Base-by-base conservation (phyloP, 2,888 invertebrate genomes). In the Abrostola tripartita region DNA sequence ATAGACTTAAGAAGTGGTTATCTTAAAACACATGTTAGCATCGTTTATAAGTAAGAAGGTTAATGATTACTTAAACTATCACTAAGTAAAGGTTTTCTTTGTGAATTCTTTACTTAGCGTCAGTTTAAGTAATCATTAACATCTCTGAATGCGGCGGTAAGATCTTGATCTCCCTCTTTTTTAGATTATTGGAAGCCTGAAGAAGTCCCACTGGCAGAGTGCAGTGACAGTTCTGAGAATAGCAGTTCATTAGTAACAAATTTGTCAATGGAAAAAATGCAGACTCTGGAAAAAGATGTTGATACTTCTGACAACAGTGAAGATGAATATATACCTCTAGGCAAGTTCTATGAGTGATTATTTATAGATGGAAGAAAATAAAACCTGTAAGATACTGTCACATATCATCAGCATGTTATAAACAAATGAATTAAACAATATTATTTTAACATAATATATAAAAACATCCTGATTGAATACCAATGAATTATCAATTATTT, bases 121-220 rank as follows among this genome's bases (percentile, higher is more conserved):
- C n/a, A n/a, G n/a, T n/a, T n/a, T n/a, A n/a, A n/a, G n/a, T n/a
- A n/a, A n/a, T n/a, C n/a, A n/a, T n/a, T n/a, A n/a, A n/a, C n/a
- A n/a, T n/a, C n/a, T n/a, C n/a, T n/a, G n/a, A n/a, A n/a, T n/a
- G n/a, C n/a, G n/a, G n/a, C n/a, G n/a, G n/a, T n/a, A n/a, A n/a
- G n/a, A n/a, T n/a, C n/a, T n/a, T n/a, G n/a, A n/a, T n/a, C n/a
- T n/a, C n/a, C n/a, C n/a, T n/a, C n/a, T n/a, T n/a, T n/a, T n/a
- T n/a, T n/a, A 94, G 94, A 94, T 84, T 92, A 87, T 76, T 94
- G 93, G 93, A 92, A 92, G 83, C 94, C 94, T 68, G 88, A 90
- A 68, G 93, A 93, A 78, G 62, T 91, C 41, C 88, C 90, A n/a
- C 78, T 91, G 61, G 93, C 90, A 72, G 94, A 94, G 77, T 87